Evolutionary conservation across 2,113 vertebrate species (phyloP).

Genomic region (Crotalus tigris): DNA sequence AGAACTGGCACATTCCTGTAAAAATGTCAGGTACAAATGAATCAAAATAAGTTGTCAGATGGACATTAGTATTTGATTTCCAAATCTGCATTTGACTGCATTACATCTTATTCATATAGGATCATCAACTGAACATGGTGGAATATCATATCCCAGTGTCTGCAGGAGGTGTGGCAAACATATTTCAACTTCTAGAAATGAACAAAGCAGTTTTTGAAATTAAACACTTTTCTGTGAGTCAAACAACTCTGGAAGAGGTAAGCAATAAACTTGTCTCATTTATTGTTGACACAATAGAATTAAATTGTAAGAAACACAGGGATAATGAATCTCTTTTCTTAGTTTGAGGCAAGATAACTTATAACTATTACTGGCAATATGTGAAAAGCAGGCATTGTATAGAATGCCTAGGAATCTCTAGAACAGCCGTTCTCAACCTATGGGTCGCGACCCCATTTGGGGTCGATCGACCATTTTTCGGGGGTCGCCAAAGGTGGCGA

Average conservation of each 20-base stretch:
- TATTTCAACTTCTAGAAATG: slow-evolving; percentile 89
- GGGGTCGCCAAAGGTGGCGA: too few species aligned
- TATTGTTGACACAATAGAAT: not conserved
- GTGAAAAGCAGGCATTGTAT: not conserved
- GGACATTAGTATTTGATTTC: not conserved
- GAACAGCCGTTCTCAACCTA: too few species aligned
- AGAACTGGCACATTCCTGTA: not conserved
- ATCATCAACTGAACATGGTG: slow-evolving; percentile 86
- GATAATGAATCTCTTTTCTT: not conserved
- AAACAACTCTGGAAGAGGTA: slow-evolving; percentile 96
- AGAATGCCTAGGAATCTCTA: not conserved
- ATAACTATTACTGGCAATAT: not conserved
- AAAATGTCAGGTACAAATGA: not conserved
- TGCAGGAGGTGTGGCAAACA: slow-evolving; percentile 89
- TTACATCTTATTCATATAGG: slow-evolving; percentile 66
- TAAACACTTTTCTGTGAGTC: slow-evolving; percentile 94
- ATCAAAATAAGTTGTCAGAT: not conserved
- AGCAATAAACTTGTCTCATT: slow-evolving; percentile 55
- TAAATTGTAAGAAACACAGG: not conserved
- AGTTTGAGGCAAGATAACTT: not conserved
- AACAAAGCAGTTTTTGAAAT: slow-evolving; percentile 86
- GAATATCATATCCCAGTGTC: slow-evolving; percentile 88
- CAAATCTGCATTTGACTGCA: not conserved
- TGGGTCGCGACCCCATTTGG: too few species aligned
- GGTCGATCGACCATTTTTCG: too few species aligned